Evolutionary conservation across 2,888 invertebrate species (phyloP).

Genomic region (Anarsia innoxiella): DNA sequence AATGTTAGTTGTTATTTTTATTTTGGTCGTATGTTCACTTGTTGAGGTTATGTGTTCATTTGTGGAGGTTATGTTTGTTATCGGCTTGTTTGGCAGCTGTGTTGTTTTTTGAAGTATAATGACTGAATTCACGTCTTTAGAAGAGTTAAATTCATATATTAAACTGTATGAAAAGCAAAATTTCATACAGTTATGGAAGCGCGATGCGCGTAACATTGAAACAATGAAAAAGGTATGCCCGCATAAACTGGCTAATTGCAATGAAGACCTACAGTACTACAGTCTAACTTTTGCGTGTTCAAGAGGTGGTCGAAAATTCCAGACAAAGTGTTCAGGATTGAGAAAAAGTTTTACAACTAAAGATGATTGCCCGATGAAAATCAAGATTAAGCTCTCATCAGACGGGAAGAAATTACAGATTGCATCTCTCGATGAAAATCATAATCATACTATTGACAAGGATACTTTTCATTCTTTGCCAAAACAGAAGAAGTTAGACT

Average conservation of each 20-base stretch:
- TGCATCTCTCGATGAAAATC: conserved; percentile 4
- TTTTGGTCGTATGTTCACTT: conserved; percentile 1
- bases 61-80: conserved; percentile 2
- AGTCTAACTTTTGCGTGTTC: conserved; percentile 4
- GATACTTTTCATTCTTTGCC: conserved; percentile 3
- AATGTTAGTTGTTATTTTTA: conserved; percentile 1
- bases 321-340: conserved; percentile 3
- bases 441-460: conserved; percentile 2
- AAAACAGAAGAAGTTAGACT: conserved; percentile 3
- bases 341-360: conserved; percentile 1
- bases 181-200: not conserved
- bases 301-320: conserved; percentile 4
- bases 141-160: conserved; percentile 6
- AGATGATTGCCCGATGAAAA: conserved; percentile 2
- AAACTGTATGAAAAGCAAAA: conserved; percentile 10
- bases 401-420: conserved; percentile 5
- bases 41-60: conserved; percentile 2
- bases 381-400: conserved; percentile 4
- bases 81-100: not conserved
- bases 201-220: conserved; percentile 2
- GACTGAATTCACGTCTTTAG: conserved; percentile 2
- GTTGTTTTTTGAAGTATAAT: not conserved
- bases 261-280: conserved; percentile 2
- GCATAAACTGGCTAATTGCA: conserved; percentile 1
- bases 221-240: conserved; percentile 7